A percentile compares a stretch with the other conserved stretches of the same genome.
Conservation (phyloP, 2,797 vertebrate genomes). For the Mastacembelus armatus region DNA sequence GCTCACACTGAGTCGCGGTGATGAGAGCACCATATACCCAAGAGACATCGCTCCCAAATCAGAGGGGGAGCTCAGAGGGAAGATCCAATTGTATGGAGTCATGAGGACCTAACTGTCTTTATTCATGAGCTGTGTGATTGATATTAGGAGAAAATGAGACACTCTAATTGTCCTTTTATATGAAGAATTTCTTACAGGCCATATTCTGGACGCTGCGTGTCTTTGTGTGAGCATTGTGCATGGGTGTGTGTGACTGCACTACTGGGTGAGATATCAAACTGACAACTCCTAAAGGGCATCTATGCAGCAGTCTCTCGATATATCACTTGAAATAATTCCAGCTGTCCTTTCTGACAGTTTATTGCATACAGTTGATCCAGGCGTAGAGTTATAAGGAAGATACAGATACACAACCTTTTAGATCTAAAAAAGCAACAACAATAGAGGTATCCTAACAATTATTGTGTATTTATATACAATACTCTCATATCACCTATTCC, state of each 20-base stretch:
- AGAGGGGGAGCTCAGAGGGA: constrained; percentile 71
- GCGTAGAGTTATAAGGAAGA: constrained; percentile 24
- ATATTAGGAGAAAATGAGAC: constrained; percentile 83
- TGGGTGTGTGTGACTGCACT: constrained; percentile 30
- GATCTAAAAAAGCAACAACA: no score
- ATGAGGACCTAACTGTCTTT: constrained; percentile 82
- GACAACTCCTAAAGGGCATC: constrained; percentile 83
- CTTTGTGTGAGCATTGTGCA: constrained; percentile 25
- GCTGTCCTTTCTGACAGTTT: constrained; percentile 76
- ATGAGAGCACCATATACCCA: constrained; percentile 74
- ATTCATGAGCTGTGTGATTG: constrained; percentile 85
- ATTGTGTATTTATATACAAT: background rate
- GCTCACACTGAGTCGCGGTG: constrained; percentile 69
- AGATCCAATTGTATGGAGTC: constrained; percentile 78
- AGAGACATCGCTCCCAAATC: constrained; percentile 73
- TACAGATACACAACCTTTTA: constrained; percentile 24
- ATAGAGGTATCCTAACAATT: no score
- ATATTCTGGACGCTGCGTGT: constrained; percentile 36
- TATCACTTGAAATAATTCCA: constrained; percentile 79
- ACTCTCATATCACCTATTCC: background rate
- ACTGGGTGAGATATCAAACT: constrained; percentile 80
- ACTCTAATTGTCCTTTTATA: constrained; percentile 82
- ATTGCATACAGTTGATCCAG: constrained; percentile 38
- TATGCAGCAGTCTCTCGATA: constrained; percentile 66
- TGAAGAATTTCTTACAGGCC: constrained; percentile 73